Conservation (phyloP, 1,140 invertebrate species). For the Drosophila eugracilis region DNA sequence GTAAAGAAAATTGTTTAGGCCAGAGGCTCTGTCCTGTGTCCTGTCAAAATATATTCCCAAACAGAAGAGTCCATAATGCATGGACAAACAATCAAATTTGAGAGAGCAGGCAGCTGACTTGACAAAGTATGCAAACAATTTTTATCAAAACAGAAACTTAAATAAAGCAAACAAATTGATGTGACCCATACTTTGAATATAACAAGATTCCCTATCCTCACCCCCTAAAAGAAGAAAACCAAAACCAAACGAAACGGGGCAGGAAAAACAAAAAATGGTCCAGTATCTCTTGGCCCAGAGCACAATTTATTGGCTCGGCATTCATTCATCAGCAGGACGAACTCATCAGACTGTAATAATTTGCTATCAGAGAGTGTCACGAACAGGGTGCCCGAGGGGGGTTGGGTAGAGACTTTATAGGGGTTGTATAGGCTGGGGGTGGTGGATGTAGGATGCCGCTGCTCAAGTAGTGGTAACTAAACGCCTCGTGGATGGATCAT, state of each 20-base stretch:
- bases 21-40: slow-evolving; percentile 5
- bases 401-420: not conserved
- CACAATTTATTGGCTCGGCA: slow-evolving; percentile 76
- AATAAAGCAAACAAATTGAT: slow-evolving; percentile 82
- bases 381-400: slow-evolving; percentile 34
- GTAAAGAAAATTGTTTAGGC: not conserved
- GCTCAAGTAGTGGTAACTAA: slow-evolving; percentile 46
- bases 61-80: slow-evolving; percentile 49
- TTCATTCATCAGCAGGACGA: slow-evolving; percentile 78
- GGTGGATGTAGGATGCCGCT: not conserved
- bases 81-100: slow-evolving; percentile 58
- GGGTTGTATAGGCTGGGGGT: slow-evolving; percentile 4
- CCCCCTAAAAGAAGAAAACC: too few species aligned
- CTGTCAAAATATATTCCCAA: slow-evolving; percentile 51
- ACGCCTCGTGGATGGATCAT: slow-evolving; percentile 13
- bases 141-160: slow-evolving; percentile 74
- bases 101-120: slow-evolving; percentile 34
- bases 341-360: slow-evolving; percentile 83
- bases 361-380: slow-evolving; percentile 78
- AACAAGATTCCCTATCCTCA: slow-evolving; percentile 20
- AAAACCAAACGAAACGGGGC: not conserved
- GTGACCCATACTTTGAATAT: slow-evolving; percentile 35
- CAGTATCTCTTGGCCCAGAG: slow-evolving; percentile 58
- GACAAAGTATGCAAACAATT: slow-evolving; percentile 64
- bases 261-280: slow-evolving; percentile 33